A percentile compares a stretch with the other conserved stretches of the same genome.
phyloP scores from a whole-genome alignment of 2,888 invertebrate species.

The Hemicrepidius hirtus region DNA sequence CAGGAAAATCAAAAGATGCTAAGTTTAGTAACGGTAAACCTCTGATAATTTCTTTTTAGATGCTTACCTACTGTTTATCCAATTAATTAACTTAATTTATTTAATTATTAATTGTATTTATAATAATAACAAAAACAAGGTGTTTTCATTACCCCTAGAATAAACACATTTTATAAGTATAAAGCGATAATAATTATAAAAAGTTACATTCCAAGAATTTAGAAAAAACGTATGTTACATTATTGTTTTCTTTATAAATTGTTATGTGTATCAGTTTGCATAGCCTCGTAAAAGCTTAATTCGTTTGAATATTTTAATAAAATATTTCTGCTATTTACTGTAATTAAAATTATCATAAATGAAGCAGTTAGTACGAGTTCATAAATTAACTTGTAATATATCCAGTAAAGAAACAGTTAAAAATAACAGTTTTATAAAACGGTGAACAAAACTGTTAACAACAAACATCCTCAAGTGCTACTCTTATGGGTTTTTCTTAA shows the following conservation, averaged over 20 bases:
- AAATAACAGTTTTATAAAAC: conserved; percentile 35
- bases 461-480: background rate
- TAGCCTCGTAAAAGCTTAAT: background rate
- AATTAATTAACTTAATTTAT: no score
- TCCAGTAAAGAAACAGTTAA: conserved; percentile 31
- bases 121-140: no score
- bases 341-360: conserved; percentile 17
- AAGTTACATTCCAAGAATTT: no score
- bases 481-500: background rate
- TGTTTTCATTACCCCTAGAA: no score
- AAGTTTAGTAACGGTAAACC: no score
- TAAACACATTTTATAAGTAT: no score
- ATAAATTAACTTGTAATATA: conserved; percentile 23
- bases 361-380: background rate
- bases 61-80: no score
- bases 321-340: conserved; percentile 21
- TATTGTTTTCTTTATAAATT: conserved; percentile 10
- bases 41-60: no score
- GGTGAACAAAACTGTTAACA: background rate
- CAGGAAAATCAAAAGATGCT: no score
- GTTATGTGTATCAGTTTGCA: conserved; percentile 5
- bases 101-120: no score
- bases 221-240: background rate
- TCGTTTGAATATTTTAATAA: conserved; percentile 19
- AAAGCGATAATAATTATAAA: no score